These are phyloP conservation scores for Leptestheria dahalacensis DNA, from an alignment of 1,140 invertebrate species.

Conservation along the genomic window DNA sequence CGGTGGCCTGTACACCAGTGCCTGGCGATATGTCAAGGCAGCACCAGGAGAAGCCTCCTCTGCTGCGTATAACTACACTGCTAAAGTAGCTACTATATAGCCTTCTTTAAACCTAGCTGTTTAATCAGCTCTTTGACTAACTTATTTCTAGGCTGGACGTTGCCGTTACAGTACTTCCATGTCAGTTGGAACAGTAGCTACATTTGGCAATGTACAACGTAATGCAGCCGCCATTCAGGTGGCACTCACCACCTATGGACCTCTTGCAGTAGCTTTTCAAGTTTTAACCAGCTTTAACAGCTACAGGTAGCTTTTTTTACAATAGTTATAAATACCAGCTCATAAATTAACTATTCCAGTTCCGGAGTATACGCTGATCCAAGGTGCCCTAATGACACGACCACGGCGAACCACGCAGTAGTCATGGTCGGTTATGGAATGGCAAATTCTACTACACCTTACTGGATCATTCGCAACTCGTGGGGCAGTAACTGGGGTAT, in stretches of 20 bases:
- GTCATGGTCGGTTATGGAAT: conserved; percentile 33
- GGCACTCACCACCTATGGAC: background rate
- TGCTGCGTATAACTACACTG: conserved; percentile 17
- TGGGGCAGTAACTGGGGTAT: conserved; percentile 27
- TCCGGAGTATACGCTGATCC: conserved; percentile 24
- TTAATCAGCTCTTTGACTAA: too few species aligned
- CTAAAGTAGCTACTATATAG: conserved; percentile 1
- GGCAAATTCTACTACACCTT: conserved; percentile 24
- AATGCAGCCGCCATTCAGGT: background rate
- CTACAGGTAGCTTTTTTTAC: background rate
- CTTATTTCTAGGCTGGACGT: background rate
- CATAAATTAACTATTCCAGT: conserved; percentile 2
- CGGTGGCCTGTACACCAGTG: conserved; percentile 36
- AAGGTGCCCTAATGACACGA: conserved; percentile 20
- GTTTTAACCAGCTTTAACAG: background rate
- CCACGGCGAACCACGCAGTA: conserved; percentile 29
- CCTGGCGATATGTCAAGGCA: conserved; percentile 20
- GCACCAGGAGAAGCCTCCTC: conserved; percentile 18
- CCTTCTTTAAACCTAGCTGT: too few species aligned
- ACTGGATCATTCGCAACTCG: conserved; percentile 37
- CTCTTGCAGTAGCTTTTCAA: background rate
- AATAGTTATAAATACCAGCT: background rate
- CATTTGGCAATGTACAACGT: background rate
- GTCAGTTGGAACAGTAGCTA: background rate
- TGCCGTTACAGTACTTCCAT: conserved; percentile 2